phyloP scores from a whole-genome alignment of 2,797 vertebrate genomes.

The Eulemur coronatus region DNA sequence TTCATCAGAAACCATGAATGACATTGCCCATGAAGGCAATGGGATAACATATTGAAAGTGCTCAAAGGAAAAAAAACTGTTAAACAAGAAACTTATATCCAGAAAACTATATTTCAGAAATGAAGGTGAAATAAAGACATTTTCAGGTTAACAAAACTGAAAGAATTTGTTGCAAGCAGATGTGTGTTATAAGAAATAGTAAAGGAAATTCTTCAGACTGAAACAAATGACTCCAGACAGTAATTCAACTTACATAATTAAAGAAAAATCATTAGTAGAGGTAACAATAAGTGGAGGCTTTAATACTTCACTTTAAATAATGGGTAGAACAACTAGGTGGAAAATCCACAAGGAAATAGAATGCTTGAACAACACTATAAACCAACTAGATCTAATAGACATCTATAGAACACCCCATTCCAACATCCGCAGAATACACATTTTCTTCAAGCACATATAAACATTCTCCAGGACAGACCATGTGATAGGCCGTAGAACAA shows the following conservation, averaged over 20 bases:
- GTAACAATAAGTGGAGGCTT: background rate
- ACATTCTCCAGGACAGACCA: background rate
- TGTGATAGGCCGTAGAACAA: background rate
- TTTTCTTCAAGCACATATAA: background rate
- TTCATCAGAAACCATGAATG: background rate
- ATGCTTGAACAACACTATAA: background rate
- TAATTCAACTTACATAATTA: background rate
- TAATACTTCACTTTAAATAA: background rate
- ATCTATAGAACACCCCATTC: background rate
- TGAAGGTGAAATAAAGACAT: background rate
- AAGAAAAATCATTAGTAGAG: background rate
- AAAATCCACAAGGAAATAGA: background rate
- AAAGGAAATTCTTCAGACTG: background rate
- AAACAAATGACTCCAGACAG: background rate
- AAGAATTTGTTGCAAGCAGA: background rate
- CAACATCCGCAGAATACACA: background rate
- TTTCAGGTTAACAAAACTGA: background rate
- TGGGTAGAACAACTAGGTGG: background rate
- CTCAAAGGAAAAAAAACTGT: background rate
- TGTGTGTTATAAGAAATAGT: background rate
- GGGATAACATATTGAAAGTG: background rate
- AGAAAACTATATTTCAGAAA: background rate
- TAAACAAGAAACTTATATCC: background rate
- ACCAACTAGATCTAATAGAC: background rate
- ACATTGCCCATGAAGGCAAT: background rate